Conservation (phyloP, 2,113 vertebrate species). For the Azemiops feae region DNA sequence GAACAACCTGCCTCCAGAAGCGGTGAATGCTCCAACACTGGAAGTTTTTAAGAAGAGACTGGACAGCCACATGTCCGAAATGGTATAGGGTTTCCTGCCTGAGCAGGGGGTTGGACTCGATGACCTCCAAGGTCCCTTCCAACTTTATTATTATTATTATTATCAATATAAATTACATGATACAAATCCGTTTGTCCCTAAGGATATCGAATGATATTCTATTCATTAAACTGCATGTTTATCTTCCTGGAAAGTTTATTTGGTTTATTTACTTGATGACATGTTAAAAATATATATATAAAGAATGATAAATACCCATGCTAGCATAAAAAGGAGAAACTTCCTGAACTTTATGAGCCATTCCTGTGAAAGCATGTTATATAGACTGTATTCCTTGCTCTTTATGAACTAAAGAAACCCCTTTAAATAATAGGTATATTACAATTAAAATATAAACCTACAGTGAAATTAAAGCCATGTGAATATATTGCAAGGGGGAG, state of each 20-base stretch:
- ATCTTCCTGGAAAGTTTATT: background rate
- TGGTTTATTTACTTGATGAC: no score
- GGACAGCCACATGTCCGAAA: no score
- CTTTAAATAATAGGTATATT: background rate
- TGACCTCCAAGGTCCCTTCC: no score
- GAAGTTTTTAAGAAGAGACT: no score
- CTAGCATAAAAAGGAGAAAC: background rate
- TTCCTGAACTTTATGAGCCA: background rate
- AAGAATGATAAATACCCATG: background rate
- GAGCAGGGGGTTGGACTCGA: no score
- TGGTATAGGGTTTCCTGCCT: no score
- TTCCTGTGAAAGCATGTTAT: background rate
- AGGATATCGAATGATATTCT: background rate
- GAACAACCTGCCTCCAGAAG: no score
- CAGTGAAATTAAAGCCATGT: background rate
- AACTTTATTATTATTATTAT: no score
- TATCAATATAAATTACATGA: background rate
- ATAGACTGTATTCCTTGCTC: background rate
- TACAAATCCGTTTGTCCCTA: background rate
- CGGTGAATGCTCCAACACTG: no score
- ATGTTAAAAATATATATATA: background rate
- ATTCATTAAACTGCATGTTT: background rate
- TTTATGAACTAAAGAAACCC: background rate
- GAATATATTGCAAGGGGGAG: background rate
- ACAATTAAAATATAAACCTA: background rate